Evolutionary conservation across 2,797 vertebrate genomes (phyloP).

Genomic region (Uromys caudimaculatus): DNA sequence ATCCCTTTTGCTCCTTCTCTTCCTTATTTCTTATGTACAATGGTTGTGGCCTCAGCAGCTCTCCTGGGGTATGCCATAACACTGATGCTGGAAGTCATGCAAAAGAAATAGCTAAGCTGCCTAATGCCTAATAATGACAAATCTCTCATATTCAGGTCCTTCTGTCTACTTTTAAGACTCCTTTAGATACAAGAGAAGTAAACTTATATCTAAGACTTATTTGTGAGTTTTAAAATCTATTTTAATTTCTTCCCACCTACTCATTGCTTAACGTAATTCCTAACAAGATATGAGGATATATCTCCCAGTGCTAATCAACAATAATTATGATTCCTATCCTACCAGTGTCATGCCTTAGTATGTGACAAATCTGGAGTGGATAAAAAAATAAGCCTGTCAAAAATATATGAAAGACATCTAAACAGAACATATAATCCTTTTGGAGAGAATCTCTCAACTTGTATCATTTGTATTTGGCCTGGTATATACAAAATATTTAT

Average conservation of each 20-base stretch:
- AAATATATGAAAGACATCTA: constrained; percentile 12
- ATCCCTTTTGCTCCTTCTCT: neutral
- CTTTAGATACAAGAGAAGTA: constrained; percentile 3
- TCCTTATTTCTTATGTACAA: neutral
- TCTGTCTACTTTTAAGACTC: neutral
- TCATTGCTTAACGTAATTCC: constrained; percentile 16
- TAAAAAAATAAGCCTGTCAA: neutral
- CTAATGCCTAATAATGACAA: neutral
- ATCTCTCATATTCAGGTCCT: neutral
- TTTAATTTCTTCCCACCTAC: neutral
- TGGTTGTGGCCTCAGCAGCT: neutral
- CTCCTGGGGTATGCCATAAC: neutral
- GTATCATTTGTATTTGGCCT: neutral
- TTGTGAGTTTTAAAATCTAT: neutral
- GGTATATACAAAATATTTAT: neutral
- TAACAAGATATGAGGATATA: neutral
- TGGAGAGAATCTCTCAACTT: constrained; percentile 26
- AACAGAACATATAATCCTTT: constrained; percentile 13
- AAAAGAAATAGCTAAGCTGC: neutral
- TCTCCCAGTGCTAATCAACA: neutral
- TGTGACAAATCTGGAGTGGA: neutral
- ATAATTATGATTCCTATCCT: constrained; percentile 31
- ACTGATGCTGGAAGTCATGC: neutral
- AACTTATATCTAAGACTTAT: constrained; percentile 17
- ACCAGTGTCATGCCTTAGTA: neutral